These are phyloP conservation scores for Ptychadena robeensis DNA, from an alignment of 2,797 vertebrate species.

Conservation along the genomic window DNA sequence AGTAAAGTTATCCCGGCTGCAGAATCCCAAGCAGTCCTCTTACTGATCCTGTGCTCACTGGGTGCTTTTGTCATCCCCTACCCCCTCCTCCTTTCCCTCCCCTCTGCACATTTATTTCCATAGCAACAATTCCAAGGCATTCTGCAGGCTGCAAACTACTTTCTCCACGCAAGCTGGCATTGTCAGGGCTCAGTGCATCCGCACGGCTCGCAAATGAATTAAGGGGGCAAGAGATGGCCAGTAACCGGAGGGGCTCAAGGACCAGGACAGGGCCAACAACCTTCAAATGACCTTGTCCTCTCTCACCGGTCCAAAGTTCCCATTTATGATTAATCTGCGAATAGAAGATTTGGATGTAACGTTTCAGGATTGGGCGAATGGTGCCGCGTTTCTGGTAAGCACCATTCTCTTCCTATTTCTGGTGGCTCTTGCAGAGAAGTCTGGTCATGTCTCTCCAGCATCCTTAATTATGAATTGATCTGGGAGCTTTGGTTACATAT, in stretches of 20 bases:
- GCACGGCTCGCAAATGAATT: constrained; percentile 69
- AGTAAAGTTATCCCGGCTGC: constrained; percentile 16
- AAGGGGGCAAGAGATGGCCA: constrained; percentile 65
- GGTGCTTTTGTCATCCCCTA: constrained; percentile 66
- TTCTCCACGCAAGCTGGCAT: constrained; percentile 80
- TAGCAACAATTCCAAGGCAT: constrained; percentile 85
- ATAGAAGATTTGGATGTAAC: constrained; percentile 34
- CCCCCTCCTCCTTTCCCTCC: constrained; percentile 51
- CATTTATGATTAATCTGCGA: constrained; percentile 52
- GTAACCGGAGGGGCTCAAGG: constrained; percentile 63
- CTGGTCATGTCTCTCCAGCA: not conserved
- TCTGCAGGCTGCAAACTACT: constrained; percentile 83
- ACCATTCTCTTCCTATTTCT: constrained; percentile 41
- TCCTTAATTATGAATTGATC: constrained; percentile 36
- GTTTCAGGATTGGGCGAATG: constrained; percentile 70
- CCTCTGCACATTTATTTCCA: constrained; percentile 84
- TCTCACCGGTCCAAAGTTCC: constrained; percentile 58
- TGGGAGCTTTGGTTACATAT: constrained; percentile 36
- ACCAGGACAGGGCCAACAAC: constrained; percentile 65
- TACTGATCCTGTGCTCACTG: constrained; percentile 50
- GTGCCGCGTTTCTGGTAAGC: constrained; percentile 71
- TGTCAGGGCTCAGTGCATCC: constrained; percentile 79
- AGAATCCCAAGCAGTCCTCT: constrained; percentile 23
- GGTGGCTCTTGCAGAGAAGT: not conserved
- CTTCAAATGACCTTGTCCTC: constrained; percentile 69